Conservation (phyloP, 2,888 invertebrate species). For the Ophonus ardosiacus region DNA sequence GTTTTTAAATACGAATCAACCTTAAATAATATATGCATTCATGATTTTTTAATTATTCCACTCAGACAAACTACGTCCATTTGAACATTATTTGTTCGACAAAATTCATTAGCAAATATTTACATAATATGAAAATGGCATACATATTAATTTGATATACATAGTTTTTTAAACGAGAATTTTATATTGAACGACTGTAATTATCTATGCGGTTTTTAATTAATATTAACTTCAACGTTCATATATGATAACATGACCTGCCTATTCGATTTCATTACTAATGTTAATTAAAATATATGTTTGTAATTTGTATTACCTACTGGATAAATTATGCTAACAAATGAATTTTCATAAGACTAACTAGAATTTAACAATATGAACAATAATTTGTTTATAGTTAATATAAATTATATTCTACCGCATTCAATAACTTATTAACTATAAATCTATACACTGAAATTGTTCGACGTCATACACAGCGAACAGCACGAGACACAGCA, state of each 20-base stretch:
- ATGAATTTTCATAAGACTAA: slow-evolving; percentile 25
- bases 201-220: slow-evolving; percentile 61
- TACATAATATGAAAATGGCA: neutral
- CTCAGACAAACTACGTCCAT: neutral
- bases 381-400: neutral
- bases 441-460: neutral
- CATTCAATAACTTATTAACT: neutral
- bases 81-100: neutral
- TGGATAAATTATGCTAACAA: slow-evolving; percentile 56
- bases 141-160: neutral
- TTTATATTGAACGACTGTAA: slow-evolving; percentile 56
- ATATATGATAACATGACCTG: slow-evolving; percentile 49
- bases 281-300: slow-evolving; percentile 62
- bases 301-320: slow-evolving; percentile 60
- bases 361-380: neutral
- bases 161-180: slow-evolving; percentile 40
- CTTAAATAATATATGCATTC: slow-evolving; percentile 1
- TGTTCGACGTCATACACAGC: neutral
- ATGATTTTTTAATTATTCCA: slow-evolving; percentile 28
- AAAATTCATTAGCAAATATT: slow-evolving; percentile 10
- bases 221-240: slow-evolving; percentile 57
- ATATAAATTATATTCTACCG: neutral
- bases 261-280: slow-evolving; percentile 55
- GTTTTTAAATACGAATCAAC: neutral
- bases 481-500: no score